These are phyloP conservation scores for Dynastes maya DNA, from an alignment of 2,888 invertebrate species.

Conservation along the genomic window DNA sequence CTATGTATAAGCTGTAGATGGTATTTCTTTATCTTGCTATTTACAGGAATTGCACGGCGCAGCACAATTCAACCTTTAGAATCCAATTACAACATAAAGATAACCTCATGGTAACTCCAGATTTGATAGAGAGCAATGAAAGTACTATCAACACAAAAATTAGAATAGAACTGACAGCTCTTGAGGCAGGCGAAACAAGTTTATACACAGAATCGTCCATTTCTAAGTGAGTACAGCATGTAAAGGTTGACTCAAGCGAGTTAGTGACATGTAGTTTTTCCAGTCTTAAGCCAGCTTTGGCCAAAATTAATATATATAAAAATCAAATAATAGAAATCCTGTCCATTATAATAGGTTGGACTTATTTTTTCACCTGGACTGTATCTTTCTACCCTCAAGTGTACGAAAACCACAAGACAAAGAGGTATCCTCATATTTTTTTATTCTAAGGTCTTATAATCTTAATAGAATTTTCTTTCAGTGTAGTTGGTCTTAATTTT, in stretches of 20 bases:
- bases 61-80: neutral
- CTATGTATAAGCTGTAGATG: too few species aligned
- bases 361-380: constrained; percentile 97
- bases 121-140: neutral
- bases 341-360: constrained; percentile 90
- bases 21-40: neutral
- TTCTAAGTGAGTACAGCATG: neutral
- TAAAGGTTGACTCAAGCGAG: neutral
- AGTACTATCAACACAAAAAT: neutral
- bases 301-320: constrained; percentile 82
- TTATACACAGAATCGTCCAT: neutral
- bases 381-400: constrained; percentile 97
- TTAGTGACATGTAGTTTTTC: constrained; percentile 56
- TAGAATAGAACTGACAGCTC: neutral
- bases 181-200: neutral
- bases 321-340: constrained; percentile 78
- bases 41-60: neutral
- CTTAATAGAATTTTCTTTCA: constrained; percentile 67
- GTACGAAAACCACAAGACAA: constrained; percentile 86
- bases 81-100: neutral
- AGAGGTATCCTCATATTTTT: constrained; percentile 72
- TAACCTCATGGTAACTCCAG: neutral
- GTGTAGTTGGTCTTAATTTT: constrained; percentile 94
- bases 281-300: constrained; percentile 79
- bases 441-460: too few species aligned